Evolutionary conservation across 2,888 invertebrate genomes (phyloP), one percentile per base, ranked within the genome.

Genomic region (Pediacus dermestoides): DNA sequence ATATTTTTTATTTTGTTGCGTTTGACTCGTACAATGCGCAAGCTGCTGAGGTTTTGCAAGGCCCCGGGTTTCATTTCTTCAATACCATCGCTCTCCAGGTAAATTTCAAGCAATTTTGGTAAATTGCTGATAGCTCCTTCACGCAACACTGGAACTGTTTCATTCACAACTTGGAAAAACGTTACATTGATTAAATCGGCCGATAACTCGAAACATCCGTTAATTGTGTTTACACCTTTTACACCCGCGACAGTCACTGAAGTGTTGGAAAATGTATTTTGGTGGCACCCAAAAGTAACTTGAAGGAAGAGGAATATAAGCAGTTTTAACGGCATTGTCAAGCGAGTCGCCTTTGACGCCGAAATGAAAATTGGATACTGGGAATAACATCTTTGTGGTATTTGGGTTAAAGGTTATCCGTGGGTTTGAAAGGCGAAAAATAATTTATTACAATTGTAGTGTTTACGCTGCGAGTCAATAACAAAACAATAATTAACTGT

Each of bases 81-180:
- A 25, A 61, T 53, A 16, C 45, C 45, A 39, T 57, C 47, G 16
- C 44, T 48, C 27, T 55, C 55, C 16, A 60, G 42, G 7, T 55
- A 46, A 3, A 61, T 47, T 9, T 57, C 56, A 2, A 55, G 50
- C n/a, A 65, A 42, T 18, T 63, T 56, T 2, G 56, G 57, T 14
- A 65, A 42, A 33, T 62, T 56, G 30, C 52, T 46, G 16, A 65
- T 58, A 3, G 65, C 60, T 9, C 55, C 57, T 40, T 48, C 48
- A 39, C 54, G 55, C 12, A 65, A 40, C n/a, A 60, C 46, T 4
- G 61, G 62, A 12, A 65, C 54, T 4, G 51, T 52, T 42, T 63
- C 57, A 33, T 63, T 57, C n/a, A 61, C 50, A 7, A 65, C 57
- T 38, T 64, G 63, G 8, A 65, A 55, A 30, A 55, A 58, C 2